These are phyloP conservation scores for Macrostomum lignano DNA, from an alignment of 1,140 invertebrate genomes.

Conservation along the genomic window DNA sequence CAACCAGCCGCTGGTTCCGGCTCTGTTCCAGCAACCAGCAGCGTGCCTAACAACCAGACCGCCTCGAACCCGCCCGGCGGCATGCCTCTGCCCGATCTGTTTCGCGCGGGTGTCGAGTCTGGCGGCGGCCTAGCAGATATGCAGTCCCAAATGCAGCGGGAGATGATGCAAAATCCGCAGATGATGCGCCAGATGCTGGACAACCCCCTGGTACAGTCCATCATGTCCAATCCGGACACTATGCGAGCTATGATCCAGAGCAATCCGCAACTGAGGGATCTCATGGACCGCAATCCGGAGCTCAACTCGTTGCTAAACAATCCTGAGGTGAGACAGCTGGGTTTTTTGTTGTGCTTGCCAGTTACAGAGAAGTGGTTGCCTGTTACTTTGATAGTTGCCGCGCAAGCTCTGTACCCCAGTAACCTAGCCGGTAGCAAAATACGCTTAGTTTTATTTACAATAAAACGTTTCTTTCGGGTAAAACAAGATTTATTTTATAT, in stretches of 20 bases:
- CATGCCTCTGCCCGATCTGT: conserved; percentile 1
- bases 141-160: conserved; percentile 4
- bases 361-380: too few species aligned
- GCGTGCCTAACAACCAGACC: too few species aligned
- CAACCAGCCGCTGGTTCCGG: neutral
- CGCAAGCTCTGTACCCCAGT: too few species aligned
- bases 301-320: conserved; percentile 95
- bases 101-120: neutral
- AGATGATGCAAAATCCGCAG: conserved; percentile 61
- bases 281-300: conserved; percentile 87
- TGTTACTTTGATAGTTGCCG: too few species aligned
- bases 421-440: too few species aligned
- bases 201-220: conserved; percentile 71
- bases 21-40: too few species aligned
- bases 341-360: too few species aligned
- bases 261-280: conserved; percentile 89
- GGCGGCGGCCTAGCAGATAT: conserved; percentile 1
- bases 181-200: conserved; percentile 69
- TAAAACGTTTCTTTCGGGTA: too few species aligned
- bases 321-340: conserved; percentile 75
- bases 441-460: too few species aligned
- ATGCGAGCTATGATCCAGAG: conserved; percentile 66
- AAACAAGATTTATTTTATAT: too few species aligned
- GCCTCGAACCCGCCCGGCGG: too few species aligned
- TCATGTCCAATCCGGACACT: conserved; percentile 76